A percentile compares a stretch with the other conserved stretches of the same genome.
phyloP scores from a whole-genome alignment of 2,113 vertebrate genomes.

The Rattus rattus region DNA sequence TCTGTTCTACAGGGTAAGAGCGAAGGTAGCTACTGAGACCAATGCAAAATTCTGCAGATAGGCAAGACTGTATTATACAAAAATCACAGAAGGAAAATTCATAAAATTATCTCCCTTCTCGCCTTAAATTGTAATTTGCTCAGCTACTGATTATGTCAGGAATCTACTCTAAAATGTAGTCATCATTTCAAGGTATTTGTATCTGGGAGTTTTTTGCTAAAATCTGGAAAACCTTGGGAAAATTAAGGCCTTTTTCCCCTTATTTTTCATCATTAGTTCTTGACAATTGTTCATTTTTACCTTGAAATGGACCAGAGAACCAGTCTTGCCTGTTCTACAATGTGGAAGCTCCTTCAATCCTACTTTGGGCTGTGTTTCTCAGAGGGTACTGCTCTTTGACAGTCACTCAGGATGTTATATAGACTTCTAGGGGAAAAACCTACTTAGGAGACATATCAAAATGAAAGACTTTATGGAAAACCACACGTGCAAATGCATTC shows the following conservation, averaged over 20 bases:
- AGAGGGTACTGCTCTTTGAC: neutral
- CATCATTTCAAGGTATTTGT: neutral
- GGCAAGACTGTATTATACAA: neutral
- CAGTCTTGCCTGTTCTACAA: neutral
- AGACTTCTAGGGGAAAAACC: neutral
- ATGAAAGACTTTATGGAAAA: neutral
- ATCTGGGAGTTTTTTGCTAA: neutral
- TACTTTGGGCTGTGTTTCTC: neutral
- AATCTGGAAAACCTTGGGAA: neutral
- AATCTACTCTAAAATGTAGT: neutral
- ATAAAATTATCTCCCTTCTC: neutral
- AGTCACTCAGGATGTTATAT: neutral
- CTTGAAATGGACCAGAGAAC: neutral
- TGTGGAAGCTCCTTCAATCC: neutral
- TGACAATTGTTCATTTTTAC: neutral
- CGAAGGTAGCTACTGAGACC: neutral
- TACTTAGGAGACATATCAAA: neutral
- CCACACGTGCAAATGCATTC: neutral
- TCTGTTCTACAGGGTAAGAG: conserved; percentile 3
- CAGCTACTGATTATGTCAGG: neutral
- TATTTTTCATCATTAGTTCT: neutral
- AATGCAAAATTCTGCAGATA: neutral
- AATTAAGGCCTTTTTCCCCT: neutral
- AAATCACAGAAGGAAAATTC: neutral
- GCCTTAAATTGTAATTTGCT: neutral